Conservation (phyloP, 2,113 vertebrate genomes). For the Tursiops truncatus region DNA sequence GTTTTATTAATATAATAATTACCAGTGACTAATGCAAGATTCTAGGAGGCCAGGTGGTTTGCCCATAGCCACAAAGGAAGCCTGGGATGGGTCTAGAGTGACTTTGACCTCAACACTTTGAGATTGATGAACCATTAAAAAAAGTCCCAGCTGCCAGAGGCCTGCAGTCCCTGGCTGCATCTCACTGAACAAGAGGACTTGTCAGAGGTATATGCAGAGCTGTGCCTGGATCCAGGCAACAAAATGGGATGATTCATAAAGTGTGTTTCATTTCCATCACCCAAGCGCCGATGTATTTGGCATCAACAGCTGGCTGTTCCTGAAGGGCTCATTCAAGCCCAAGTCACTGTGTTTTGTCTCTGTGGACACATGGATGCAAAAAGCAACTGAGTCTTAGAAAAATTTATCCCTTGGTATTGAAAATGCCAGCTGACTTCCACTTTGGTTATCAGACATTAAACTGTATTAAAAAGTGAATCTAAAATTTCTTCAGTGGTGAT, state of each 20-base stretch:
- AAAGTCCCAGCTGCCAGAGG: neutral
- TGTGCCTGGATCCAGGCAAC: neutral
- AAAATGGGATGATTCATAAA: constrained; percentile 23
- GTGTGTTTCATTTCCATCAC: neutral
- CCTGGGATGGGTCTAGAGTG: neutral
- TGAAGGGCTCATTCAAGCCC: neutral
- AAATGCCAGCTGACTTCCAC: neutral
- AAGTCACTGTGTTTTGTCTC: neutral
- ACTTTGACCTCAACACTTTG: neutral
- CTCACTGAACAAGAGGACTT: neutral
- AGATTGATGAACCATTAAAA: neutral
- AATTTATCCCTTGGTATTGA: neutral
- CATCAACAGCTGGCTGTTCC: neutral
- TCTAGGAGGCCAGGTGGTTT: neutral
- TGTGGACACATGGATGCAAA: neutral
- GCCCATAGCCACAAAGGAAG: neutral
- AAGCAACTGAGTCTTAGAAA: constrained; percentile 18
- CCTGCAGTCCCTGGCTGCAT: neutral
- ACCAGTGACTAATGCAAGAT: neutral
- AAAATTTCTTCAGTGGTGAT: neutral
- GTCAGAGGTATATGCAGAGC: neutral
- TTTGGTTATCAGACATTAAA: neutral
- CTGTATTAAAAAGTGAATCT: neutral
- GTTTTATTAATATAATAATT: neutral
- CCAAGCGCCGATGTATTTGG: neutral